Evolutionary conservation across 2,797 vertebrate genomes (phyloP), one percentile per base, ranked within the genome.

Genomic region (Eulemur coronatus): DNA sequence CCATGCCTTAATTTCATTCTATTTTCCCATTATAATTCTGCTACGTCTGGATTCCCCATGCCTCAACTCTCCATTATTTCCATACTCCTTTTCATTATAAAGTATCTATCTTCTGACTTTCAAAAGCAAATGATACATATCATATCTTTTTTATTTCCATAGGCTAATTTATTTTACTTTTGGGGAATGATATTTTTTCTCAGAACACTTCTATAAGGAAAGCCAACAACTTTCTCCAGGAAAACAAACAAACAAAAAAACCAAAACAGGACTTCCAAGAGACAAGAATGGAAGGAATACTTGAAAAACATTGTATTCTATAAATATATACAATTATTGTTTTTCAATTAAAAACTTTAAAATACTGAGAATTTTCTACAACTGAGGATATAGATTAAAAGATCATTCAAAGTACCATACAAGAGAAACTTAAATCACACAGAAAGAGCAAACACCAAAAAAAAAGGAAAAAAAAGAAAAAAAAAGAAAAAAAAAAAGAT

Each of bases 161-260:
- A 82, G 13, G 4, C 89, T 18, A 72, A 65, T 89, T 72, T 79
- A 95, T 76, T 92, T 92, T 78, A 89, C 65, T 91, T 94, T 26
- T 63, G 24, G 12, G 78, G 1, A 91, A 69, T 63, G 14, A 63
- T 2, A n/a, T 73, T 43, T 61, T 35, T 85, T 43, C 48, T 95
- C 59, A 90, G 7, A 97, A 89, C 38, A 89, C 13, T 87, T 76
- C 41, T 75, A 26, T 88, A 75, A 92, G 35, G 8, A 92, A 86
- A 33, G 22, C 6, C 35, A 75, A 15, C 13, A 94, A n/a, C 30
- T 75, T 95, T 84, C 35, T 95, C n/a, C 18, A 69, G 24, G 79
- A 38, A 63, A 79, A 59, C 70, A 81, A 24, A 43, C 26, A 59
- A 59, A 28, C 57, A 6, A 52, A 52, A 20, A 55, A 24, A 18